Evolutionary conservation across 2,888 invertebrate genomes (phyloP).

Genomic region (Melangyna quadrimaculata): DNA sequence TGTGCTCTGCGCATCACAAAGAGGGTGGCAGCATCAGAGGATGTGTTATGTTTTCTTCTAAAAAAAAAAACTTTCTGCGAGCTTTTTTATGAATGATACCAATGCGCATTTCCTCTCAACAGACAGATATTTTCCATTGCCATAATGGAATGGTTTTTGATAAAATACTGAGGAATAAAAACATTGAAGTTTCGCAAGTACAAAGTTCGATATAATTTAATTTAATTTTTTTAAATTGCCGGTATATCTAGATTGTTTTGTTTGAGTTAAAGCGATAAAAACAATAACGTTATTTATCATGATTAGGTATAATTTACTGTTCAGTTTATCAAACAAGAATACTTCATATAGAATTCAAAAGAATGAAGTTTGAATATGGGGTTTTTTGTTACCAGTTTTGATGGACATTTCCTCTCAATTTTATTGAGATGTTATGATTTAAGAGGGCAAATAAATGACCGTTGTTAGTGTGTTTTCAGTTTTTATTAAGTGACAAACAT

Average conservation of each 20-base stretch:
- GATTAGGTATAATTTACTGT: too few relatives aligned
- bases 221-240: not conserved
- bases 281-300: too few relatives aligned
- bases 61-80: not conserved
- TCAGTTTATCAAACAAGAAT: too few relatives aligned
- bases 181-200: conserved; percentile 24
- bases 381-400: too few relatives aligned
- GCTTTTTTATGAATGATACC: conserved; percentile 14
- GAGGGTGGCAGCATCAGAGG: not conserved
- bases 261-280: not conserved
- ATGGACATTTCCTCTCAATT: too few relatives aligned
- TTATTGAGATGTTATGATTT: too few relatives aligned
- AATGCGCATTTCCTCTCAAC: conserved; percentile 51
- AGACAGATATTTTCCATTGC: conserved; percentile 37
- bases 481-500: too few relatives aligned
- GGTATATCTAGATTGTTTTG: not conserved
- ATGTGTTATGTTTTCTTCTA: not conserved
- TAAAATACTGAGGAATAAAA: not conserved
- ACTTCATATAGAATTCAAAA: too few relatives aligned
- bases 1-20: conserved; percentile 47
- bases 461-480: too few relatives aligned
- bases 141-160: conserved; percentile 39
- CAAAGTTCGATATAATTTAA: not conserved
- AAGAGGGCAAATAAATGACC: too few relatives aligned
- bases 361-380: too few relatives aligned